These are phyloP conservation scores for Boloria selene DNA, from an alignment of 2,888 invertebrate genomes.

Conservation along the genomic window DNA sequence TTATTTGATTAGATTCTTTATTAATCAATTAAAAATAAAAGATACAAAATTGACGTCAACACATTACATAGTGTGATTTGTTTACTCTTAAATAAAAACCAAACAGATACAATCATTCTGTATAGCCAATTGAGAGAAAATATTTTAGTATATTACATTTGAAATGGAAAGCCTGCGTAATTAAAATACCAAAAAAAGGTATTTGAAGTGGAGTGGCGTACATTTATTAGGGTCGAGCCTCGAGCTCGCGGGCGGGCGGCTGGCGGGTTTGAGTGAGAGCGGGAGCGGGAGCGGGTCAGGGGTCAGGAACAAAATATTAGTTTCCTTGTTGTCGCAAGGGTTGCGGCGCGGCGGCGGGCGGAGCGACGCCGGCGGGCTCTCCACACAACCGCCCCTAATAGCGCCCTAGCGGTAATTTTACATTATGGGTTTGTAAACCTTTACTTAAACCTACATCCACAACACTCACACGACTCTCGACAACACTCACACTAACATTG, in stretches of 20 bases:
- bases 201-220: constrained; percentile 29
- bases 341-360: constrained; percentile 79
- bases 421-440: constrained; percentile 82
- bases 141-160: not conserved
- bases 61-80: no score
- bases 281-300: constrained; percentile 61
- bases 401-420: constrained; percentile 82
- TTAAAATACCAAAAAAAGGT: constrained; percentile 8
- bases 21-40: no score
- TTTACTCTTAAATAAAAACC: no score
- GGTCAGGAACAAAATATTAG: constrained; percentile 83
- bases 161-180: not conserved
- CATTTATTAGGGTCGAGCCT: constrained; percentile 38
- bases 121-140: not conserved
- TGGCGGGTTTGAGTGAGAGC: constrained; percentile 70
- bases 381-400: constrained; percentile 78
- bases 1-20: not conserved
- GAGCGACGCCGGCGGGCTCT: constrained; percentile 74
- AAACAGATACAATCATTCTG: no score
- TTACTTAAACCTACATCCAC: constrained; percentile 69
- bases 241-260: constrained; percentile 46
- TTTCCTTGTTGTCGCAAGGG: constrained; percentile 84
- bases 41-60: no score
- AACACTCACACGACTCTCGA: constrained; percentile 40
- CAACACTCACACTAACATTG: constrained; percentile 44